These are phyloP conservation scores for Torymus auratus DNA, from an alignment of 2,888 invertebrate species.

Conservation along the genomic window DNA sequence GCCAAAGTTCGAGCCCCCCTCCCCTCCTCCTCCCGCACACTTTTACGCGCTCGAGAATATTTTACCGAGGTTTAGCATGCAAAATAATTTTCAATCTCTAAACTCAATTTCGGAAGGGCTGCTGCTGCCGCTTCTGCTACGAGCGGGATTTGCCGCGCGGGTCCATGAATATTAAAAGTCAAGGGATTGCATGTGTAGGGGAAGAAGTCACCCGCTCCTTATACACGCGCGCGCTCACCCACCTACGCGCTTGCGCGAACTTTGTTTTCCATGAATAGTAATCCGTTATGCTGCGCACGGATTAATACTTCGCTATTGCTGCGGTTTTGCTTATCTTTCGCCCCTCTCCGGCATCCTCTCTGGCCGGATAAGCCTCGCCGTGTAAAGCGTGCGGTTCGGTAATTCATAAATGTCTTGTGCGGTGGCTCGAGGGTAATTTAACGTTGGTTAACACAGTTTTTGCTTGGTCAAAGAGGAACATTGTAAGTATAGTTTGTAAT, in stretches of 20 bases:
- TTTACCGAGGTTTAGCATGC: neutral
- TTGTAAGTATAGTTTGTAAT: too few relatives aligned
- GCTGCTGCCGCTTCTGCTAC: too few relatives aligned
- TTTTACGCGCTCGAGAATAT: conserved; percentile 1
- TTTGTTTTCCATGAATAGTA: conserved; percentile 26
- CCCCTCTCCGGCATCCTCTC: neutral
- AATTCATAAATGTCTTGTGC: too few relatives aligned
- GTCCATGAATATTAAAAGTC: conserved; percentile 37
- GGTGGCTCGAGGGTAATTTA: too few relatives aligned
- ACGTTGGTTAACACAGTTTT: too few relatives aligned
- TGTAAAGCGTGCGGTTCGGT: too few relatives aligned
- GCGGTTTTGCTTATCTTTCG: neutral
- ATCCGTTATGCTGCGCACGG: neutral
- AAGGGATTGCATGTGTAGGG: too few relatives aligned
- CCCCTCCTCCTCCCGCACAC: neutral
- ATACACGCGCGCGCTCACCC: neutral
- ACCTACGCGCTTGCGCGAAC: neutral
- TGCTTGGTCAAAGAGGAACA: too few relatives aligned
- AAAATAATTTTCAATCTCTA: conserved; percentile 43
- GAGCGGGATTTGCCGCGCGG: neutral
- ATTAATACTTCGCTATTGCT: conserved; percentile 1
- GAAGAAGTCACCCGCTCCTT: too few relatives aligned
- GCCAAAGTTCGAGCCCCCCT: conserved; percentile 8
- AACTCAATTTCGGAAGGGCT: conserved; percentile 23
- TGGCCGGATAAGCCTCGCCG: too few relatives aligned